Conservation (phyloP, 30 jellyfish, hydroid and myxozoan species). For the Aurelia aurita region DNA sequence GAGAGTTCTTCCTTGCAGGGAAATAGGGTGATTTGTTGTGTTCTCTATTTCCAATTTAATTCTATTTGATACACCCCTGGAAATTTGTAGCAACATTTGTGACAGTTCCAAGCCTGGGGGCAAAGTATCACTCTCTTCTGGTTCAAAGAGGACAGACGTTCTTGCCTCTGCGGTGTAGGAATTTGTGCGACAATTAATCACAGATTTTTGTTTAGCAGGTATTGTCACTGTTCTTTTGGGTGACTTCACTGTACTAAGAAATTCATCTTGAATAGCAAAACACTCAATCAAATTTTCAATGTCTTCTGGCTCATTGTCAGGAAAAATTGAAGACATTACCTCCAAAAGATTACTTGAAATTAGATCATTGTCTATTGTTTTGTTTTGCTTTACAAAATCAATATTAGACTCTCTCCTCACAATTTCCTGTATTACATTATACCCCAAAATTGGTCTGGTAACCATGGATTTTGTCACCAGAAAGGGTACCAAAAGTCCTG, state of each 20-base stretch:
- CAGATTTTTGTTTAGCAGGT: slow-evolving; percentile 25
- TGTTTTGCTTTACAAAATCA: not conserved
- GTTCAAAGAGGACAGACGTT: slow-evolving; percentile 52
- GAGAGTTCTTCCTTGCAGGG: slow-evolving; percentile 40
- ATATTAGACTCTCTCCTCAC: not conserved
- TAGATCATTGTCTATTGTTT: not conserved
- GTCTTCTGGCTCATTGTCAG: slow-evolving; percentile 4
- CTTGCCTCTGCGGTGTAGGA: slow-evolving; percentile 33
- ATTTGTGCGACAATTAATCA: slow-evolving; percentile 20
- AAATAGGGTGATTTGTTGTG: slow-evolving; percentile 43
- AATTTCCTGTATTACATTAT: slow-evolving; percentile 36
- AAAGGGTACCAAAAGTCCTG: slow-evolving; percentile 15
- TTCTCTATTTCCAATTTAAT: slow-evolving; percentile 34
- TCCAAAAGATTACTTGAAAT: not conserved
- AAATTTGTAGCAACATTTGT: slow-evolving; percentile 35
- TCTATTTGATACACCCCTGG: slow-evolving; percentile 56
- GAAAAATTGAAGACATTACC: slow-evolving; percentile 13
- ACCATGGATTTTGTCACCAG: slow-evolving; percentile 5
- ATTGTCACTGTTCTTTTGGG: slow-evolving; percentile 10
- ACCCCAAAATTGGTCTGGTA: slow-evolving; percentile 11
- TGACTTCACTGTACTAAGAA: slow-evolving; percentile 29
- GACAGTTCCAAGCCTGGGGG: slow-evolving; percentile 56
- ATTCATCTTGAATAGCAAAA: slow-evolving; percentile 14
- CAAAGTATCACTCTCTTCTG: slow-evolving; percentile 49
- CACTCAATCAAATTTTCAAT: slow-evolving; percentile 14